Conservation (phyloP, 1,140 invertebrate genomes). For the Drosophila bocqueti region DNA sequence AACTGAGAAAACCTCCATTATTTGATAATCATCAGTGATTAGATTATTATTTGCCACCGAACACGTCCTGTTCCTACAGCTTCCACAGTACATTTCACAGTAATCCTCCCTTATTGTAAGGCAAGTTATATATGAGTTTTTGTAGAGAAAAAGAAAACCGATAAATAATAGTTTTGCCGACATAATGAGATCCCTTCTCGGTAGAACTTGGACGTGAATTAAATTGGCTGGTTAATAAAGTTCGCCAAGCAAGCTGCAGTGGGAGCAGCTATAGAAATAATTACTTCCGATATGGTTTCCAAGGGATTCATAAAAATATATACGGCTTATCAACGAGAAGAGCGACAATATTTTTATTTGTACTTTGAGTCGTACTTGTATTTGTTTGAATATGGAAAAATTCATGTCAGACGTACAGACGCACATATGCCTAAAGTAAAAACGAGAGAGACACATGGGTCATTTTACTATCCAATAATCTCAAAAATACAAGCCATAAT, state of each 20-base stretch:
- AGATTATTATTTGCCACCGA: not conserved
- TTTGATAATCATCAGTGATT: slow-evolving; percentile 9
- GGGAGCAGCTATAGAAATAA: not conserved
- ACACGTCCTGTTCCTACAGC: not conserved
- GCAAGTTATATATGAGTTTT: not conserved
- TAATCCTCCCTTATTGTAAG: slow-evolving; percentile 8
- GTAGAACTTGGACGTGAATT: not conserved
- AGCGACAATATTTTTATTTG: not conserved
- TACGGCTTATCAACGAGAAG: not conserved
- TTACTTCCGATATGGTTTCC: not conserved
- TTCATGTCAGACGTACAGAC: not conserved
- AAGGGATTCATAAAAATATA: slow-evolving; percentile 5
- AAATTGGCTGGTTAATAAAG: not conserved
- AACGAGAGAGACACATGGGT: not conserved
- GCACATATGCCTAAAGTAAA: not conserved
- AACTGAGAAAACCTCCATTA: not conserved
- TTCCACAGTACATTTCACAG: slow-evolving; percentile 16
- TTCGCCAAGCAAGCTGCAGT: not conserved
- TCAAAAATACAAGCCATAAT: not conserved
- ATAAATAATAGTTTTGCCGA: not conserved
- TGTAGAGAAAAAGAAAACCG: not conserved
- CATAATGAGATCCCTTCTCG: not conserved
- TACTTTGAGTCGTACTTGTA: not conserved
- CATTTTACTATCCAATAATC: not conserved
- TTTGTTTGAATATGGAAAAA: not conserved